Conservation (phyloP, 2,797 vertebrate species). For the Stomatorhinus walkeri region DNA sequence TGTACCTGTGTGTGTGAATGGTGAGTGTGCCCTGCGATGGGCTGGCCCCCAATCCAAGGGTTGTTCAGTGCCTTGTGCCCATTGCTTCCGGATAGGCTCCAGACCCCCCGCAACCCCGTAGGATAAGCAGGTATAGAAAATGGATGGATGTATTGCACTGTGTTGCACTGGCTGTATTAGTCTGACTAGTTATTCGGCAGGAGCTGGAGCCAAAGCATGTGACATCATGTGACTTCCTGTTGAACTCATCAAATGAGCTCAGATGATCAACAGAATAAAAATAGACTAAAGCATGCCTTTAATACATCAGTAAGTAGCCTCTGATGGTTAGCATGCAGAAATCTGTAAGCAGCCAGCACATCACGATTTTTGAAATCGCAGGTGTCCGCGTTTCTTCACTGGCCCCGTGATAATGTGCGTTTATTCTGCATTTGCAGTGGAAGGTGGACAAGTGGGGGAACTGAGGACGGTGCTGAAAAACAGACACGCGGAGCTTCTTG, state of each 20-base stretch:
- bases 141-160: too few relatives aligned
- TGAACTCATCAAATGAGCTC: background rate
- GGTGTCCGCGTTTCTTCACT: background rate
- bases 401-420: background rate
- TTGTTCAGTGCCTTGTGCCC: too few relatives aligned
- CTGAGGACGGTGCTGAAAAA: conserved; percentile 32
- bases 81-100: too few relatives aligned
- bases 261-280: conserved; percentile 7
- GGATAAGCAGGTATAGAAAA: too few relatives aligned
- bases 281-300: background rate
- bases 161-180: background rate
- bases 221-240: background rate
- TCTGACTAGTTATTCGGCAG: background rate
- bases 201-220: background rate
- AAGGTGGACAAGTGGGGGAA: conserved; percentile 18
- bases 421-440: conserved; percentile 20
- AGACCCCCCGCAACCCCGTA: too few relatives aligned
- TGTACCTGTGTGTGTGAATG: too few relatives aligned
- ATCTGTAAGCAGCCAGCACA: background rate
- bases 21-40: too few relatives aligned
- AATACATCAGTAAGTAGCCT: background rate
- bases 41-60: too few relatives aligned
- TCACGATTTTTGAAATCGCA: background rate
- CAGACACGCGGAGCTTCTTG: conserved; percentile 9
- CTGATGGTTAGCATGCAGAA: background rate